These are phyloP conservation scores for Pipistrellus pygmaeus DNA, from an alignment of 2,797 vertebrate genomes.

Conservation along the genomic window DNA sequence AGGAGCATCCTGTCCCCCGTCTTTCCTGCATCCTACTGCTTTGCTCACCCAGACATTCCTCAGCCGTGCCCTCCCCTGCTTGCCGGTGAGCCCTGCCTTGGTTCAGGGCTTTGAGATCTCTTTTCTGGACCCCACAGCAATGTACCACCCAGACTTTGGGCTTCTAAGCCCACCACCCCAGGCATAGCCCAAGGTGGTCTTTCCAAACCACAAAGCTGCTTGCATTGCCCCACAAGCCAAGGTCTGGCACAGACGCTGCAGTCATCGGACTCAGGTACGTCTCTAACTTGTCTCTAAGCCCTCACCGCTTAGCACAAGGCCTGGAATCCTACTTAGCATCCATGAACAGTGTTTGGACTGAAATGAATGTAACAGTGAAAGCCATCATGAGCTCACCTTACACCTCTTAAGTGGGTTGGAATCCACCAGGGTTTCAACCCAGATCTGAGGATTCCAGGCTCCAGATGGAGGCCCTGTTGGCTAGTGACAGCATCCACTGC, in stretches of 20 bases:
- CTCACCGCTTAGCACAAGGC: neutral
- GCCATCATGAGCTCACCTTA: neutral
- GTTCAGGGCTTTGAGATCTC: neutral
- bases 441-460: neutral
- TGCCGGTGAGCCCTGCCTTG: neutral
- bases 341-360: constrained; percentile 36
- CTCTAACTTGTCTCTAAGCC: neutral
- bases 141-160: neutral
- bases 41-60: neutral
- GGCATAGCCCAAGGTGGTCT: neutral
- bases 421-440: neutral
- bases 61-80: neutral
- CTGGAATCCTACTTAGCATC: neutral
- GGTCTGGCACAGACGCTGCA: neutral
- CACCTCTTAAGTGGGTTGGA: neutral
- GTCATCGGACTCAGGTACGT: neutral
- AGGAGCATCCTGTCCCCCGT: no score
- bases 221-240: no score
- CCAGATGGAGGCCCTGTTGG: neutral
- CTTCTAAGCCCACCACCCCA: neutral
- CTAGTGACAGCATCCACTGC: neutral
- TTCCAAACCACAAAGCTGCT: neutral
- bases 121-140: neutral
- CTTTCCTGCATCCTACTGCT: neutral
- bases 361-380: constrained; percentile 26